A percentile compares a stretch with the other conserved stretches of the same genome.
These are phyloP conservation scores for Cepphus grylle DNA, from an alignment of 2,113 vertebrate species.

Conservation along the genomic window DNA sequence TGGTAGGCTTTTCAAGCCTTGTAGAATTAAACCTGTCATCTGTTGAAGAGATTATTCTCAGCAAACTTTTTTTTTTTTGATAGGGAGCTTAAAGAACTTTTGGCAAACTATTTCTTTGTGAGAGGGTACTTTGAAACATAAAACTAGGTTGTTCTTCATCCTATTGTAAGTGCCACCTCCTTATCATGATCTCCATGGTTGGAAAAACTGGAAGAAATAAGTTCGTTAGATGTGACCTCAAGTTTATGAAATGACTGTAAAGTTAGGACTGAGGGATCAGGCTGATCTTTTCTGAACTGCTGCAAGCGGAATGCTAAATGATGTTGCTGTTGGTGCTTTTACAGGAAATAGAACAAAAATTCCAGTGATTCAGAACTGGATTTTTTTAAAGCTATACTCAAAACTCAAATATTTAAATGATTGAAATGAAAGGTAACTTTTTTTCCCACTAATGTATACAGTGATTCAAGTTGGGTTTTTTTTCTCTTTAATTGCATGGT, in stretches of 20 bases:
- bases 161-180: not conserved
- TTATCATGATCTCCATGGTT: not conserved
- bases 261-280: slow-evolving; percentile 23
- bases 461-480: not conserved
- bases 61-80: not conserved
- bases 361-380: slow-evolving; percentile 74
- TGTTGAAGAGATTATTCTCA: slow-evolving; percentile 7
- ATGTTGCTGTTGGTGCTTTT: slow-evolving; percentile 67
- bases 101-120: not conserved
- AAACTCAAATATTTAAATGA: slow-evolving; percentile 67
- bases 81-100: not conserved
- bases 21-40: not conserved
- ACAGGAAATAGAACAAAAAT: slow-evolving; percentile 77
- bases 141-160: not conserved
- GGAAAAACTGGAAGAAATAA: slow-evolving; percentile 31
- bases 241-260: slow-evolving; percentile 43
- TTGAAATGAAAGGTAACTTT: slow-evolving; percentile 41
- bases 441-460: not conserved
- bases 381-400: slow-evolving; percentile 49
- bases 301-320: slow-evolving; percentile 35
- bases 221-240: slow-evolving; percentile 24
- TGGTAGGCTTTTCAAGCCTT: not conserved
- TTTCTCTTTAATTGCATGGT: not conserved
- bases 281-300: slow-evolving; percentile 23
- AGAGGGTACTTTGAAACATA: not conserved